Percentiles rank a stretch among this genome's conserved stretches.
phyloP scores from a whole-genome alignment of 2,888 invertebrate genomes.

The Melinopterus prodromus region DNA sequence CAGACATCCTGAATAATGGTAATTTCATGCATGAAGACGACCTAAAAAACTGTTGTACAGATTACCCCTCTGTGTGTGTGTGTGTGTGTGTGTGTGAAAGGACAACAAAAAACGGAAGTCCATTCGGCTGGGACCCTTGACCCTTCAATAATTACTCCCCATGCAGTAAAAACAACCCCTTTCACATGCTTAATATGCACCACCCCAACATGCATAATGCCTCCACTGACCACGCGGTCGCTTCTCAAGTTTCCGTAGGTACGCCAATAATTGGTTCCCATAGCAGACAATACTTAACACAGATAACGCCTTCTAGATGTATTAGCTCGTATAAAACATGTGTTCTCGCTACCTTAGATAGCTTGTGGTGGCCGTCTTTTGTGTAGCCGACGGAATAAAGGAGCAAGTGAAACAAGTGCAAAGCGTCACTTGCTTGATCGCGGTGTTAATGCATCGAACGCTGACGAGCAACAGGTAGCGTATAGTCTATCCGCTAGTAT shows the following conservation, averaged over 20 bases:
- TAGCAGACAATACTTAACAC: neutral
- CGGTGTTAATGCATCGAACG: neutral
- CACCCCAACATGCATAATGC: slow-evolving; percentile 7
- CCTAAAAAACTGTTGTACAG: neutral
- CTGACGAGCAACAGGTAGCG: neutral
- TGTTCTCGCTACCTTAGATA: neutral
- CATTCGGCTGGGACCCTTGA: neutral
- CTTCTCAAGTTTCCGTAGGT: slow-evolving; percentile 18
- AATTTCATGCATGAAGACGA: neutral
- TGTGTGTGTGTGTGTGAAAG: neutral
- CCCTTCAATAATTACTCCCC: neutral
- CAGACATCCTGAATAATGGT: neutral
- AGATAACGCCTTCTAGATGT: neutral
- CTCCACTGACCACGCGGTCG: slow-evolving; percentile 14
- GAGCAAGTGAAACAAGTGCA: neutral
- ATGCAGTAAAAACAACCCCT: neutral
- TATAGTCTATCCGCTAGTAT: neutral
- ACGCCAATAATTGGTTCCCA: slow-evolving; percentile 24
- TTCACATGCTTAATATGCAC: neutral
- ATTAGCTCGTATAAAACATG: neutral
- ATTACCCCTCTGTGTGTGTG: neutral
- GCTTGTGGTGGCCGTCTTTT: neutral
- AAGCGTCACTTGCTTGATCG: neutral
- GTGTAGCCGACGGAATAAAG: neutral
- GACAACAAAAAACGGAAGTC: neutral